A percentile compares a stretch with the other conserved stretches of the same genome.
phyloP scores from a whole-genome alignment of 2,113 vertebrate genomes.

The Prochilodus magdalenae region DNA sequence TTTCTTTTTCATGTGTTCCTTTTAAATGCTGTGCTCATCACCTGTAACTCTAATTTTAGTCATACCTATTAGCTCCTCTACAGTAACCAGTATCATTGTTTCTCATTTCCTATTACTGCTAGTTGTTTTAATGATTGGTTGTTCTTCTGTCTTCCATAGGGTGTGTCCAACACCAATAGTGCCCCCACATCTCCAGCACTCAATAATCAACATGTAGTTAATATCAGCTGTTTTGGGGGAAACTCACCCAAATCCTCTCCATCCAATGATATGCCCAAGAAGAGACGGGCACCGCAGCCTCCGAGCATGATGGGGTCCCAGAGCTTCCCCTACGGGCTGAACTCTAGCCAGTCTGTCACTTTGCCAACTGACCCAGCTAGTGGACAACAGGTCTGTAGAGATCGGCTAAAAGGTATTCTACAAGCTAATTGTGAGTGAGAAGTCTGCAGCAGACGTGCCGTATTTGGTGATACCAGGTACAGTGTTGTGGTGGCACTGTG shows the following conservation, averaged over 20 bases:
- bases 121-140: slow-evolving; percentile 3
- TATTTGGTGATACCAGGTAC: too few species aligned
- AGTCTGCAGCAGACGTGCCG: neutral
- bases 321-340: slow-evolving; percentile 75
- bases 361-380: slow-evolving; percentile 42
- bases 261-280: slow-evolving; percentile 80
- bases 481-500: too few species aligned
- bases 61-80: neutral
- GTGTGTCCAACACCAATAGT: slow-evolving; percentile 72
- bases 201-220: slow-evolving; percentile 70
- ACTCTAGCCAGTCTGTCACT: slow-evolving; percentile 43
- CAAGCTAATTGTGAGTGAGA: neutral
- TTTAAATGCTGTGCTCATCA: too few species aligned
- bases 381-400: slow-evolving; percentile 58
- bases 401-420: neutral
- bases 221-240: slow-evolving; percentile 32
- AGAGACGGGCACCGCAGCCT: slow-evolving; percentile 89
- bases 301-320: slow-evolving; percentile 74
- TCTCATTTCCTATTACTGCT: neutral
- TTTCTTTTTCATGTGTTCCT: too few species aligned
- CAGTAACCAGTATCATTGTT: neutral
- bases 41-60: too few species aligned
- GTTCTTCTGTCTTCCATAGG: slow-evolving; percentile 63
- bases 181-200: slow-evolving; percentile 81
- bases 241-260: slow-evolving; percentile 63